Conservation (phyloP, 2,797 vertebrate species). For the Anguilla pacifica region DNA sequence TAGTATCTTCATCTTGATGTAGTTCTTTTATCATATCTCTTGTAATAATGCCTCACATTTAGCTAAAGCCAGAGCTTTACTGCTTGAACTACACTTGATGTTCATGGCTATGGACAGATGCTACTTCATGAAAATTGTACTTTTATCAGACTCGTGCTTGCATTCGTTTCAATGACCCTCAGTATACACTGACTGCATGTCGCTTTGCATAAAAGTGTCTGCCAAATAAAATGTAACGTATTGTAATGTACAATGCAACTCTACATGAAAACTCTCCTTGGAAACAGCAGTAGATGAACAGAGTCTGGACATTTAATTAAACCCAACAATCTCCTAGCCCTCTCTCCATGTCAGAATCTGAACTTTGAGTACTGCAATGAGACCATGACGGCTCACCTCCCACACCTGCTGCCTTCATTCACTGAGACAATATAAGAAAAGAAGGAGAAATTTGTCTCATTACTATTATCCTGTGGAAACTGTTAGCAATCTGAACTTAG, state of each 20-base stretch:
- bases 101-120: too few relatives aligned
- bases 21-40: too few relatives aligned
- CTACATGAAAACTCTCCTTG: not conserved
- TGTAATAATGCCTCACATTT: too few relatives aligned
- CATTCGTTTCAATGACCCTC: too few relatives aligned
- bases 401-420: conserved; percentile 17
- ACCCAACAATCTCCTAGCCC: not conserved
- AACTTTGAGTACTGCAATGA: conserved; percentile 5
- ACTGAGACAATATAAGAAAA: not conserved
- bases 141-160: too few relatives aligned
- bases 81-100: too few relatives aligned
- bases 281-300: not conserved
- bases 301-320: not conserved
- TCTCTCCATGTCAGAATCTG: not conserved
- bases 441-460: not conserved
- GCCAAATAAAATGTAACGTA: too few relatives aligned
- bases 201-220: too few relatives aligned
- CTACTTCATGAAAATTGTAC: too few relatives aligned
- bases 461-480: not conserved
- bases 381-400: conserved; percentile 1
- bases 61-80: too few relatives aligned
- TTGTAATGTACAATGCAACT: not conserved
- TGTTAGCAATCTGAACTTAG: not conserved
- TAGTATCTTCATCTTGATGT: too few relatives aligned
- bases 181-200: too few relatives aligned